Evolutionary conservation across 2,113 vertebrate genomes (phyloP).

Genomic region (Vulpes lagopus): DNA sequence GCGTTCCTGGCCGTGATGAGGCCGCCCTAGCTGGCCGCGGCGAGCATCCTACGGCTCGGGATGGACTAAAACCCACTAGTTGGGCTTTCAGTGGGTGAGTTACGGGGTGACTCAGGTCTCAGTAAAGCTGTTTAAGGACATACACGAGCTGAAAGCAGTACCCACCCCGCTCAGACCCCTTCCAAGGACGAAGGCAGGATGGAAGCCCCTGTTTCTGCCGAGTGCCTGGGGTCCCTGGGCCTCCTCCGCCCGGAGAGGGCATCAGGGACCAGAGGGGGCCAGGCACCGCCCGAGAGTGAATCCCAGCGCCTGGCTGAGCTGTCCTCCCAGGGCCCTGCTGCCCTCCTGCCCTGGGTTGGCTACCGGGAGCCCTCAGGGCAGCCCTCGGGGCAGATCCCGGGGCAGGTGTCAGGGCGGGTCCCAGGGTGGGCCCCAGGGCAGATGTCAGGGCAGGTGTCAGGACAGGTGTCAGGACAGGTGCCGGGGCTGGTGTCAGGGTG

Average conservation of each 20-base stretch:
- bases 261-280: not conserved
- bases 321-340: not conserved
- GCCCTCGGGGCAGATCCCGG: too few relatives aligned
- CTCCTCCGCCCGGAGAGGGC: not conserved
- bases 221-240: not conserved
- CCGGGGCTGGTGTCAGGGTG: too few relatives aligned
- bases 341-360: not conserved
- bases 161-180: rapidly evolving
- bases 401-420: too few relatives aligned
- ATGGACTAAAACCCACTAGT: not conserved
- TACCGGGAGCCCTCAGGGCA: not conserved
- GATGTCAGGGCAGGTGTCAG: too few relatives aligned
- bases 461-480: too few relatives aligned
- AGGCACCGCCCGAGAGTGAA: not conserved
- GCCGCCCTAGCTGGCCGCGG: rapidly evolving
- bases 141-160: not conserved
- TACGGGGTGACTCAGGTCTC: not conserved
- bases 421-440: too few relatives aligned
- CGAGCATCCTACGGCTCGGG: rapidly evolving
- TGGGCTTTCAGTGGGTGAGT: not conserved
- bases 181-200: not conserved
- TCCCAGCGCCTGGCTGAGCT: not conserved
- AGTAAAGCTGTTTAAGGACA: not conserved
- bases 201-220: not conserved
- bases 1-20: not conserved